These are phyloP conservation scores for Erebia ligea DNA, from an alignment of 2,888 invertebrate species.

Conservation along the genomic window DNA sequence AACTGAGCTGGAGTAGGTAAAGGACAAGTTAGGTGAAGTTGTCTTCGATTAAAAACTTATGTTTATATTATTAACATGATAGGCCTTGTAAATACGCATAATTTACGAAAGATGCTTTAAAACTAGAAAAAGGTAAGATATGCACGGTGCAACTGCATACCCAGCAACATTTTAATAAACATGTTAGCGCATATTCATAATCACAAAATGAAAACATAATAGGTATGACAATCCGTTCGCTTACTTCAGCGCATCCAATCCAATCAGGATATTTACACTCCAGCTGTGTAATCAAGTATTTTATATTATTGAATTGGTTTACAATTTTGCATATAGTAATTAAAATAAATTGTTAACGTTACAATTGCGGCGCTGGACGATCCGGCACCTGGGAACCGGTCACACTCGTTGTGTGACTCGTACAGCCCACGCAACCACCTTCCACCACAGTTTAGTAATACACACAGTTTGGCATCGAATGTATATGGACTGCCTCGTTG, in stretches of 20 bases:
- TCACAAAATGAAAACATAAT: constrained; percentile 10
- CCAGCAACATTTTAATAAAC: not conserved
- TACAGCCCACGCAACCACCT: constrained; percentile 68
- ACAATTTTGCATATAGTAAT: constrained; percentile 41
- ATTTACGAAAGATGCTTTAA: not conserved
- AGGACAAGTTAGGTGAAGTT: too few relatives aligned
- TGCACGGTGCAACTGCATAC: not conserved
- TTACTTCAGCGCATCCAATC: constrained; percentile 23
- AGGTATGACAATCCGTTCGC: constrained; percentile 9
- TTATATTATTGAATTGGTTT: constrained; percentile 43
- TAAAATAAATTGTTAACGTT: constrained; percentile 47
- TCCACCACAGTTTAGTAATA: constrained; percentile 46
- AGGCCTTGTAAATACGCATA: too few relatives aligned
- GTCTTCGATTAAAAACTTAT: too few relatives aligned
- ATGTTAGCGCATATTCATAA: not conserved
- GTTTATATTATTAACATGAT: too few relatives aligned
- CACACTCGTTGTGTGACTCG: constrained; percentile 66
- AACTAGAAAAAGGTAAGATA: not conserved
- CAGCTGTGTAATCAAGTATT: constrained; percentile 37
- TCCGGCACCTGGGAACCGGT: constrained; percentile 79
- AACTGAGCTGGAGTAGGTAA: too few relatives aligned
- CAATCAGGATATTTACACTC: constrained; percentile 37
- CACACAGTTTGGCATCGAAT: not conserved
- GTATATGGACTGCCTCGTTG: not conserved
- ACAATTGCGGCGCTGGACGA: constrained; percentile 61